Percentiles rank a stretch among this genome's conserved stretches.
Evolutionary conservation across 2,113 vertebrate species (phyloP).

Genomic region (Gallinago paraguaiae): DNA sequence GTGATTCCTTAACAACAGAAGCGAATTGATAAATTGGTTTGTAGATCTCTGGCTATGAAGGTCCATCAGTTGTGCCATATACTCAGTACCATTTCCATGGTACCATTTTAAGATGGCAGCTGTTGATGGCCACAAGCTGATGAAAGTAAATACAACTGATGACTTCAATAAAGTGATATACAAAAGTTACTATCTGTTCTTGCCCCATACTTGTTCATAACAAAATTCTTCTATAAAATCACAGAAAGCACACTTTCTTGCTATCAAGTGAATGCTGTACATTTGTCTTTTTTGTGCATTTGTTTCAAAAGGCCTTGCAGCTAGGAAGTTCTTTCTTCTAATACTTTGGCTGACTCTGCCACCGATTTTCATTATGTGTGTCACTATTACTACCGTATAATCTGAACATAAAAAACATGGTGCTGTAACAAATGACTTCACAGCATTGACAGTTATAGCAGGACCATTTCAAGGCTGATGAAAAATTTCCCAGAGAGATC

Average conservation of each 20-base stretch:
- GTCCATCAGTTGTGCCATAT: neutral
- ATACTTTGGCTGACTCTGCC: constrained; percentile 63
- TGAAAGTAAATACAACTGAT: neutral
- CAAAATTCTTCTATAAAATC: neutral
- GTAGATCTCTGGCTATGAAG: neutral
- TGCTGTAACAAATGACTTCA: constrained; percentile 77
- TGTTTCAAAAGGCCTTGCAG: constrained; percentile 22
- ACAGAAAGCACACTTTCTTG: constrained; percentile 16
- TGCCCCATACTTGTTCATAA: neutral
- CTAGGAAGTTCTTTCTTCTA: constrained; percentile 32
- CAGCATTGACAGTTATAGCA: constrained; percentile 79
- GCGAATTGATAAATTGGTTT: neutral
- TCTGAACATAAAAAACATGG: constrained; percentile 79
- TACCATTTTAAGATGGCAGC: neutral
- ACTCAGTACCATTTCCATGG: neutral
- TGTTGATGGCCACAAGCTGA: neutral
- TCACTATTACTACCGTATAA: constrained; percentile 78
- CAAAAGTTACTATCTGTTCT: neutral
- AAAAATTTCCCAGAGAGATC: constrained; percentile 76
- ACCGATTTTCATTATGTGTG: constrained; percentile 74
- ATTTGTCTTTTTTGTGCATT: neutral
- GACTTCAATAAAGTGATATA: neutral
- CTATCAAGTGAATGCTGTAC: neutral
- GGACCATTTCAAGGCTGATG: constrained; percentile 75
- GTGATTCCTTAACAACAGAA: neutral